These are phyloP conservation scores for Polypedilum vanderplanki DNA, from an alignment of 1,140 invertebrate genomes.

Conservation along the genomic window DNA sequence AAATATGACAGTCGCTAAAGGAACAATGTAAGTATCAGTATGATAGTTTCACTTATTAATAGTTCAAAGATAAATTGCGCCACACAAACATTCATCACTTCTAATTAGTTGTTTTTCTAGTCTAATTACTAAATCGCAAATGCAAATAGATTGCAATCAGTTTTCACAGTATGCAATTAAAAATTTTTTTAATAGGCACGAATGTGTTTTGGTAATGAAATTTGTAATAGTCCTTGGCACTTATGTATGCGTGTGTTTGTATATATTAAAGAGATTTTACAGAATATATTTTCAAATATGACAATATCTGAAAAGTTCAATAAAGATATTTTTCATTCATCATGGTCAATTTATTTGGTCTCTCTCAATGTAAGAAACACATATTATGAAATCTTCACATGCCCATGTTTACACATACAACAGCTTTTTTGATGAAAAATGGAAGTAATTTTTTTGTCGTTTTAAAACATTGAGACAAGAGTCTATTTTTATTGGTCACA, in stretches of 20 bases:
- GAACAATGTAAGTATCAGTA: constrained; percentile 71
- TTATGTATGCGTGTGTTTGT: neutral
- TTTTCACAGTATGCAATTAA: neutral
- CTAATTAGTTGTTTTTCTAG: neutral
- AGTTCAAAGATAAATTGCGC: neutral
- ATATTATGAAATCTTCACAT: too few species aligned
- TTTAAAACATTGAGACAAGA: too few species aligned
- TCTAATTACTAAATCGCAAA: neutral
- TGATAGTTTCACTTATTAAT: neutral
- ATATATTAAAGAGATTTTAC: neutral
- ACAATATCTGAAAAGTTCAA: too few species aligned
- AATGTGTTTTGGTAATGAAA: neutral
- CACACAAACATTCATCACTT: neutral
- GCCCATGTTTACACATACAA: too few species aligned
- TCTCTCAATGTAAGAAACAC: too few species aligned
- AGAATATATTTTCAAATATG: neutral
- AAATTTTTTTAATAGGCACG: too few species aligned
- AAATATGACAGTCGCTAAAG: constrained; percentile 85
- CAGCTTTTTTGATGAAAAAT: too few species aligned
- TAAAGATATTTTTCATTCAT: too few species aligned
- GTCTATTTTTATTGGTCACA: too few species aligned
- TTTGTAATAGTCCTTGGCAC: neutral
- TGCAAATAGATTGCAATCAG: constrained; percentile 6
- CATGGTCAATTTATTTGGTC: too few species aligned
- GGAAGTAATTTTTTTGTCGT: too few species aligned